Evolutionary conservation across 1,140 invertebrate species (phyloP), one percentile per base, ranked within the genome.

Genomic region (Acromyrmex charruanus): DNA sequence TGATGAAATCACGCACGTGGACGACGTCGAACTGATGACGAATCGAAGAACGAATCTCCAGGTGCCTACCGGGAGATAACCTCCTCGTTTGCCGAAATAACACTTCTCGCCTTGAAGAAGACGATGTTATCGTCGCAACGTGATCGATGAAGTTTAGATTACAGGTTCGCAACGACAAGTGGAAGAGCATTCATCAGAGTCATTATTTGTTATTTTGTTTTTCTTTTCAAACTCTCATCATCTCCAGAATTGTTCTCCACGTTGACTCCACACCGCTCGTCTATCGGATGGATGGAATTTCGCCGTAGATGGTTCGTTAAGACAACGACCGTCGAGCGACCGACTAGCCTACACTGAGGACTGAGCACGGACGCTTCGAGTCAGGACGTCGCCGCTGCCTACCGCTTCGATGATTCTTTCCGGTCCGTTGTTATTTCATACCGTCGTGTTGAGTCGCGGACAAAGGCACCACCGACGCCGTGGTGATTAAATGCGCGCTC

Each of bases 331-430:
- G 88, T 84, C 91, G 88, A 90, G 92, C 93, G 93, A 92, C 95
- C 95, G 95, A 94, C 95, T 95, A 95, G 94, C 93, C 94, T 95
- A 93, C 95, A 95, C 95, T 95, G 95, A 95, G 94, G 93, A 94
- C 94, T 95, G 94, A 95, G 95, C 90, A 88, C 95, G 94, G 94
- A 94, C 93, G 92, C 91, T 89, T 92, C 75, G 92, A 92, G 85
- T 93, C 89, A 93, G 89, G 85, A 88, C 89, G 91, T 89, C 86
- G 87, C 31, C 79, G 89, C 59, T 88, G 72, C 59, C 63, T 65
- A 79, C 85, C 68, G 87, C 91, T 90, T 87, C 75, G 77, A 91
- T 72, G 91, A 92, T 91, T 85, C 72, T 91, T 86, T 92, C 51
- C 58, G 85, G 74, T 77, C 79, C 69, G 86, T 88, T 77, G 89